Percentiles rank a stretch among this genome's conserved stretches.
phyloP scores from a whole-genome alignment of 2,797 vertebrate species.

The Harpagifer antarcticus region DNA sequence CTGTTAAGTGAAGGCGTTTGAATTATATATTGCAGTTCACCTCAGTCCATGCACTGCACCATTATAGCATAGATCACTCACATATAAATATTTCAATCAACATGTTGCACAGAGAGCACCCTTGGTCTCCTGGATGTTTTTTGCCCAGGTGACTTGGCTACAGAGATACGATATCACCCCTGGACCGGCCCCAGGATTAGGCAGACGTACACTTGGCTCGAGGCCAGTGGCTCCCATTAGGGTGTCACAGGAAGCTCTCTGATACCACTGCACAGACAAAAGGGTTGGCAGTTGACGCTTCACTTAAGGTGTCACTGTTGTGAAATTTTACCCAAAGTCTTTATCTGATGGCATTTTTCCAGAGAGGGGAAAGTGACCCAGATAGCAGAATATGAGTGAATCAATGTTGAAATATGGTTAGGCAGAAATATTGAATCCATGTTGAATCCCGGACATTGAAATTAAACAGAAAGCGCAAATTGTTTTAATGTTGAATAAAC shows the following conservation, averaged over 20 bases:
- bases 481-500: too few species aligned
- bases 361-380: constrained; percentile 42
- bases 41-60: background rate
- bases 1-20: constrained; percentile 15
- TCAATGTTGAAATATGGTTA: too few species aligned
- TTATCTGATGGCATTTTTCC: constrained; percentile 42
- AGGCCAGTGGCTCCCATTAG: constrained; percentile 33
- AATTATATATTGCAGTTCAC: constrained; percentile 28
- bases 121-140: background rate
- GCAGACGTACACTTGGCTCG: constrained; percentile 23
- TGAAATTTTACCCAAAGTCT: constrained; percentile 44
- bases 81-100: constrained; percentile 19
- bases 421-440: too few species aligned
- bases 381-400: too few species aligned
- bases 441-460: too few species aligned
- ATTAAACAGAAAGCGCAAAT: too few species aligned
- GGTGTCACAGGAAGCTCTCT: constrained; percentile 59
- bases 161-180: constrained; percentile 45
- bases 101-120: constrained; percentile 16
- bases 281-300: constrained; percentile 39
- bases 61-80: background rate
- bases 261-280: constrained; percentile 58
- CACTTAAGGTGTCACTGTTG: constrained; percentile 53
- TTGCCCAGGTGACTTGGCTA: background rate
- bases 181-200: constrained; percentile 27